Evolutionary conservation across 2,888 invertebrate genomes (phyloP).

Genomic region (Caenorhabditis sp.): DNA sequence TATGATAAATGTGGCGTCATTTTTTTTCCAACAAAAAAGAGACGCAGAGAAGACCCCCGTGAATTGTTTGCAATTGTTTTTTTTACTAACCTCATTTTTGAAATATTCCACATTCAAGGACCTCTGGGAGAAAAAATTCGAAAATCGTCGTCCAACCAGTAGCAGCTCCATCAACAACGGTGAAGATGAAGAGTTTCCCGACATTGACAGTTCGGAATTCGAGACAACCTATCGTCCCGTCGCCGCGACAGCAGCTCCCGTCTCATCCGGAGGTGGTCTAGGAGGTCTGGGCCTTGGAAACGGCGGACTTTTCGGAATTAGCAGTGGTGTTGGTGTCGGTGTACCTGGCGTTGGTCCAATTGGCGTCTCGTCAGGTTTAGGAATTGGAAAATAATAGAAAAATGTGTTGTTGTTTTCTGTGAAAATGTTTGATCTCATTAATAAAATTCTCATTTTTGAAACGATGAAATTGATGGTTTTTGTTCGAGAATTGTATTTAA

Average conservation of each 20-base stretch:
- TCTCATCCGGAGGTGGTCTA: constrained; percentile 26
- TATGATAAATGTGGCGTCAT: too few relatives aligned
- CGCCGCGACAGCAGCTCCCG: constrained; percentile 10
- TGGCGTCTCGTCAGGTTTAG: constrained; percentile 44
- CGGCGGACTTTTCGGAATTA: constrained; percentile 49
- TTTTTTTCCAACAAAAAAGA: too few relatives aligned
- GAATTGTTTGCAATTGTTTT: not conserved
- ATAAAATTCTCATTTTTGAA: not conserved
- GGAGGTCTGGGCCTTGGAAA: constrained; percentile 45
- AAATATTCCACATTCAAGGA: constrained; percentile 30
- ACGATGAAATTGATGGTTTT: not conserved
- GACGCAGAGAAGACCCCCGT: too few relatives aligned
- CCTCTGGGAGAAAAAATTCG: constrained; percentile 52
- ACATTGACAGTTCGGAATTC: constrained; percentile 40
- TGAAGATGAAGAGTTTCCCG: constrained; percentile 40
- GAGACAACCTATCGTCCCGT: constrained; percentile 20
- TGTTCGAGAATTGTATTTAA: not conserved
- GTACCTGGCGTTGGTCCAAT: constrained; percentile 52
- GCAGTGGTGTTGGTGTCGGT: constrained; percentile 49
- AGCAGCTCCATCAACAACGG: not conserved
- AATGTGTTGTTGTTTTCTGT: not conserved
- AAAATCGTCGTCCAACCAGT: not conserved
- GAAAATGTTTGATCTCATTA: not conserved
- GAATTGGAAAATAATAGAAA: constrained; percentile 41
- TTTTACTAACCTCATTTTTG: not conserved